A percentile compares a stretch with the other conserved stretches of the same genome.
Evolutionary conservation across 2,888 invertebrate species (phyloP).

Genomic region (Amphipoea oculea): DNA sequence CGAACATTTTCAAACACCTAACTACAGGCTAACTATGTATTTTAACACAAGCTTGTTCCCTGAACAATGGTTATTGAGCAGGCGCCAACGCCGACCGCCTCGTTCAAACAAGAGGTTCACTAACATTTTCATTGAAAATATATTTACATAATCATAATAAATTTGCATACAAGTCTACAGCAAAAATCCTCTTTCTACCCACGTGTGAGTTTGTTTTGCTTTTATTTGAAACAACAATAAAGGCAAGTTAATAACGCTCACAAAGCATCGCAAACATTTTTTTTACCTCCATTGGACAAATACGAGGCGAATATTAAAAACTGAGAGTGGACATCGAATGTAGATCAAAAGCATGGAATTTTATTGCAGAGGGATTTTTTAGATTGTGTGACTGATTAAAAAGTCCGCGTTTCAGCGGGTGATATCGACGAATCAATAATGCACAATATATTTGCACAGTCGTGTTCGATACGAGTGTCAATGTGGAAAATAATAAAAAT

Average conservation of each 20-base stretch:
- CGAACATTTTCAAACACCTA: conserved; percentile 22
- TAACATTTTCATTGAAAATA: conserved; percentile 57
- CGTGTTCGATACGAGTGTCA: conserved; percentile 20
- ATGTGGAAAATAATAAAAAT: conserved; percentile 15
- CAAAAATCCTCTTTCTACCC: conserved; percentile 31
- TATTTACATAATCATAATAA: conserved; percentile 53
- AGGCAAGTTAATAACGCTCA: conserved; percentile 25
- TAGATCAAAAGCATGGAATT: conserved; percentile 47
- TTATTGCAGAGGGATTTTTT: conserved; percentile 33
- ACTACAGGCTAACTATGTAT: conserved; percentile 39
- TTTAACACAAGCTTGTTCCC: conserved; percentile 36
- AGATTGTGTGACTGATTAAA: conserved; percentile 53
- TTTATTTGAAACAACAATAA: conserved; percentile 45
- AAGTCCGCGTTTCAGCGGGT: conserved; percentile 45
- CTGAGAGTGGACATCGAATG: conserved; percentile 24
- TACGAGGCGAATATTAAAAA: conserved; percentile 31
- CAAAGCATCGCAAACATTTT: conserved; percentile 28
- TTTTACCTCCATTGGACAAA: conserved; percentile 31
- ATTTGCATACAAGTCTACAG: conserved; percentile 38
- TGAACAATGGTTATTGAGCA: conserved; percentile 55
- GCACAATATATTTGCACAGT: conserved; percentile 57
- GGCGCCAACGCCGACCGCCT: conserved; percentile 27
- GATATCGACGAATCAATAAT: conserved; percentile 70
- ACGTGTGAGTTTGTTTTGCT: conserved; percentile 29
- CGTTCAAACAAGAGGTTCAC: conserved; percentile 48